A percentile compares a stretch with the other conserved stretches of the same genome.
Evolutionary conservation across 2,888 invertebrate genomes (phyloP).

Genomic region (Molorchus minor): DNA sequence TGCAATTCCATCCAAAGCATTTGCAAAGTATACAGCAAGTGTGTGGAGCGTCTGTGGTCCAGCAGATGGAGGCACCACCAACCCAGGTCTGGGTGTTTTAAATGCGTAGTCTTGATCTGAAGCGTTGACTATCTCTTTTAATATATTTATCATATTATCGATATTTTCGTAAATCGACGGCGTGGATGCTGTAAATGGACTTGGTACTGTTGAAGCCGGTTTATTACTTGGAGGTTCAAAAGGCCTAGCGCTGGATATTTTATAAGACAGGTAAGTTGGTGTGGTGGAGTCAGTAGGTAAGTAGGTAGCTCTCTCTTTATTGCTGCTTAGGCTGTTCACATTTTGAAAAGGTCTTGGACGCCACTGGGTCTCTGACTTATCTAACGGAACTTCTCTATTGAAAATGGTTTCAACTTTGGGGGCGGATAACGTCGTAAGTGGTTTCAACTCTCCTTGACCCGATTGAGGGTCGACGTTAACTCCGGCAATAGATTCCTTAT

Average conservation of each 20-base stretch:
- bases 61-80: conserved; percentile 77
- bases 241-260: conserved; percentile 58
- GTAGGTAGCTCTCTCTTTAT: neutral
- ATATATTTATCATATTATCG: conserved; percentile 74
- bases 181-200: conserved; percentile 56
- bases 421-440: neutral
- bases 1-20: conserved; percentile 70
- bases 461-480: neutral
- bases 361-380: conserved; percentile 12
- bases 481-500: neutral
- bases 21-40: conserved; percentile 82
- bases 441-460: neutral
- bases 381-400: conserved; percentile 24
- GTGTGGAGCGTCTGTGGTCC: conserved; percentile 82
- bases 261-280: conserved; percentile 46
- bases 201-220: conserved; percentile 48
- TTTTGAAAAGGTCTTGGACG: conserved; percentile 51
- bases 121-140: conserved; percentile 69
- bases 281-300: conserved; percentile 31
- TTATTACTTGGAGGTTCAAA: conserved; percentile 43
- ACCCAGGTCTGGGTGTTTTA: conserved; percentile 67
- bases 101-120: conserved; percentile 64
- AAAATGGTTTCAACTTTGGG: neutral
- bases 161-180: conserved; percentile 71
- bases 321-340: neutral